phyloP scores from a whole-genome alignment of 2,113 vertebrate genomes.

The Tichodroma muraria region DNA sequence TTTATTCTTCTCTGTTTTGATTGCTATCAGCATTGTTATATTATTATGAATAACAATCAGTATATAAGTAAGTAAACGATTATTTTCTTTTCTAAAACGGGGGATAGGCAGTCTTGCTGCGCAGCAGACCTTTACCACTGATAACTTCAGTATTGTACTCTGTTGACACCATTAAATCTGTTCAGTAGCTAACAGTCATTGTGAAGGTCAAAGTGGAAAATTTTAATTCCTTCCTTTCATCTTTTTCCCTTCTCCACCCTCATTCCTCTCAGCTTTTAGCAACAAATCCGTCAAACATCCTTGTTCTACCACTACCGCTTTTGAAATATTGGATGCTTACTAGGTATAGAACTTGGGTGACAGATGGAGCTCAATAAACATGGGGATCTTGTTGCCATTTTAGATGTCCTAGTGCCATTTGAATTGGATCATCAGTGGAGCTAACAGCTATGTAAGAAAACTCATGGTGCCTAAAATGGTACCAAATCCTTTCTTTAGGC shows the following conservation, averaged over 20 bases:
- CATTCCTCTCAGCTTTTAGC: background rate
- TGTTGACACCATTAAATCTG: background rate
- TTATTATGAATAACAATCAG: background rate
- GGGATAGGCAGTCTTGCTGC: background rate
- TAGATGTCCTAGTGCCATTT: background rate
- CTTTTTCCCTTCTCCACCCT: background rate
- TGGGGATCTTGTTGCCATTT: background rate
- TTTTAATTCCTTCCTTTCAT: background rate
- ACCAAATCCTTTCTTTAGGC: background rate
- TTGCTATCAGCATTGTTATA: background rate
- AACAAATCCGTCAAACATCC: background rate
- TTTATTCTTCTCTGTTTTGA: background rate
- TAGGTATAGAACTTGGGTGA: background rate
- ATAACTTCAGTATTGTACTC: background rate
- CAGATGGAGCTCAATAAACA: background rate
- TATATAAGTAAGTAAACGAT: background rate
- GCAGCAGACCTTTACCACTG: background rate
- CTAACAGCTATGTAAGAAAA: background rate
- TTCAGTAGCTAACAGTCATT: background rate
- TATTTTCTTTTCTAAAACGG: background rate
- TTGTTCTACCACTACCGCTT: background rate
- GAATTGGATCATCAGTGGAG: background rate
- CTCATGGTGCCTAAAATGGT: background rate
- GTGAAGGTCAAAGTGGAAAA: background rate
- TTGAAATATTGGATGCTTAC: background rate